Conservation (phyloP, 2,888 invertebrate genomes). For the Andrena hattorfiana region DNA sequence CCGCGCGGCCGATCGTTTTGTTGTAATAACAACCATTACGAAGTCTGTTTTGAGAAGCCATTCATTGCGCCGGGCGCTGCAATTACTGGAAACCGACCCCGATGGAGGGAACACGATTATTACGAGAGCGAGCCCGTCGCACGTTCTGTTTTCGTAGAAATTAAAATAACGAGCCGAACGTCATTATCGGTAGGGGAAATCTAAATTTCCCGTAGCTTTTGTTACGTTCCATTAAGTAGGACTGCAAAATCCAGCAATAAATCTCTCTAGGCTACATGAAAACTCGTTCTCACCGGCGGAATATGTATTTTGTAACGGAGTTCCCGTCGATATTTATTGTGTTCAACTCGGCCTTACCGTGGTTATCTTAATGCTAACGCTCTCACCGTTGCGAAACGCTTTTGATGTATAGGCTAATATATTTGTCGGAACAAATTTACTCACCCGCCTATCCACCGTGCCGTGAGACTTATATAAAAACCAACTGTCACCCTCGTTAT, state of each 20-base stretch:
- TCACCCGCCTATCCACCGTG: neutral
- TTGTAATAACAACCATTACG: constrained; percentile 21
- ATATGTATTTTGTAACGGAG: constrained; percentile 40
- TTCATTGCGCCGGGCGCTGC: neutral
- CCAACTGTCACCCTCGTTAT: neutral
- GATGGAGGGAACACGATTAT: constrained; percentile 26
- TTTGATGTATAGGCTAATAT: constrained; percentile 28
- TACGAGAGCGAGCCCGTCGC: constrained; percentile 3
- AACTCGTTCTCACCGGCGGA: constrained; percentile 37
- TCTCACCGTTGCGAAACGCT: constrained; percentile 40
- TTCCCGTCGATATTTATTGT: constrained; percentile 46
- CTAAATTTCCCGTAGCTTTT: constrained; percentile 27
- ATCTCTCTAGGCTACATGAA: constrained; percentile 5
- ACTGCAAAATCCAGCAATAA: constrained; percentile 24
- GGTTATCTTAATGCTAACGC: constrained; percentile 25
- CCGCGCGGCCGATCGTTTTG: constrained; percentile 6
- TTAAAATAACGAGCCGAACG: constrained; percentile 12
- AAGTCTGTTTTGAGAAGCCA: neutral
- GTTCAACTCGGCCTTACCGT: constrained; percentile 25
- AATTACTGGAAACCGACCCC: constrained; percentile 26
- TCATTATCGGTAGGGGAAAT: constrained; percentile 33
- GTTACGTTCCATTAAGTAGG: constrained; percentile 20
- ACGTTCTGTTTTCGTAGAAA: constrained; percentile 17
- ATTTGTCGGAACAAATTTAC: constrained; percentile 28
- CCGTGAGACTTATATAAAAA: neutral